These are phyloP conservation scores for Lithobius niger DNA, from an alignment of 1,140 invertebrate species.

Conservation along the genomic window DNA sequence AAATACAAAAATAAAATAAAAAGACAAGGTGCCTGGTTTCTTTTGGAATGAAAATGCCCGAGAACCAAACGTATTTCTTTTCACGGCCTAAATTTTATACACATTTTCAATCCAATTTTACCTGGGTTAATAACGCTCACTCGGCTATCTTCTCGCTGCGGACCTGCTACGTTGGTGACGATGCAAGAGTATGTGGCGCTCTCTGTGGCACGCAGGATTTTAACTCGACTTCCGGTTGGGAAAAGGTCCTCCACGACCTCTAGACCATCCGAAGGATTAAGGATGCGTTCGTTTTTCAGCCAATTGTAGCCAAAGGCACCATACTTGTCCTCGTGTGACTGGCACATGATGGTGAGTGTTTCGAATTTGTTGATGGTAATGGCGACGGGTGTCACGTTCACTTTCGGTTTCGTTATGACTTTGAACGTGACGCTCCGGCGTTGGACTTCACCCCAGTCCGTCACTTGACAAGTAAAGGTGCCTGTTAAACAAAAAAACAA, in stretches of 20 bases:
- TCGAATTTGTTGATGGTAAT: slow-evolving; percentile 14
- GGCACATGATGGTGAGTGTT: slow-evolving; percentile 16
- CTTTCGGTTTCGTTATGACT: slow-evolving; percentile 8
- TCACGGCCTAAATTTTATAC: no score
- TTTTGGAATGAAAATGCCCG: no score
- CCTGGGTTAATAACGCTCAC: slow-evolving; percentile 16
- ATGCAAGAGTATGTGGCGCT: slow-evolving; percentile 19
- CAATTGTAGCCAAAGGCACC: slow-evolving; percentile 18
- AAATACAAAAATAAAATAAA: no score
- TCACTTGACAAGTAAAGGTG: slow-evolving; percentile 19
- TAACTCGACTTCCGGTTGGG: slow-evolving; percentile 16
- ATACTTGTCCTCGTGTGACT: slow-evolving; percentile 12
- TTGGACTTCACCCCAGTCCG: slow-evolving; percentile 16
- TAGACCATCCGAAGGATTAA: slow-evolving; percentile 14
- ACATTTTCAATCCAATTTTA: no score
- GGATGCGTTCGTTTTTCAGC: slow-evolving; percentile 18
- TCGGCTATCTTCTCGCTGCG: slow-evolving; percentile 5
- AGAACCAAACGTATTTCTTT: no score
- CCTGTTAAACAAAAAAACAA: slow-evolving; percentile 8
- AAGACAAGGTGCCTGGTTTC: no score
- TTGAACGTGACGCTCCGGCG: not conserved
- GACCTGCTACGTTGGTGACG: slow-evolving; percentile 13
- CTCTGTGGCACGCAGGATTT: slow-evolving; percentile 6
- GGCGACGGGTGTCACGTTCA: slow-evolving; percentile 13
- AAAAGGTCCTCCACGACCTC: slow-evolving; percentile 21